phyloP scores from a whole-genome alignment of 2,113 vertebrate species.

The Peromyscus polionotus region DNA sequence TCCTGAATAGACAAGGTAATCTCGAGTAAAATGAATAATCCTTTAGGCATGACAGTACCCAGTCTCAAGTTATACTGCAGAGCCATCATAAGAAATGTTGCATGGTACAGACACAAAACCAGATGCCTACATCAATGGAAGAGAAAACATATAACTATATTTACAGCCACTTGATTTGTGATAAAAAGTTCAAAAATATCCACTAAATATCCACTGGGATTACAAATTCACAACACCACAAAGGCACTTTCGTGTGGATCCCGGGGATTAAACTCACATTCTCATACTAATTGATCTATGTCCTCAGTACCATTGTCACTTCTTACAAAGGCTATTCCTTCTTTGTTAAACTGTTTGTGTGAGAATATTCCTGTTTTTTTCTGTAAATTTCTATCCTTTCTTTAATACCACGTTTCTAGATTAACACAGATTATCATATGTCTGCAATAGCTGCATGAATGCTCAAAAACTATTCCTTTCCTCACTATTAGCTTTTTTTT shows the following conservation, averaged over 20 bases:
- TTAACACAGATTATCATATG: neutral
- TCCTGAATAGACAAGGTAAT: neutral
- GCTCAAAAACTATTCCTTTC: neutral
- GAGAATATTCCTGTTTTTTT: neutral
- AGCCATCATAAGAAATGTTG: no score
- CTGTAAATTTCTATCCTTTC: neutral
- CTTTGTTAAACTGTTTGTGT: neutral
- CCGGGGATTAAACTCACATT: neutral
- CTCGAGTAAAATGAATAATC: neutral
- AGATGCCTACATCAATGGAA: neutral
- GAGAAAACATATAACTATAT: neutral
- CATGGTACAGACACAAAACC: neutral
- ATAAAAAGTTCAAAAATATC: neutral
- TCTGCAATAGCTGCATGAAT: neutral
- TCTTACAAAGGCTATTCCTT: neutral
- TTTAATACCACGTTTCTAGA: neutral
- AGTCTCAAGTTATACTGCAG: neutral
- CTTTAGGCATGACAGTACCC: neutral
- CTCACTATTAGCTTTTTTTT: neutral
- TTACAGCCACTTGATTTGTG: neutral
- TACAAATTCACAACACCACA: neutral
- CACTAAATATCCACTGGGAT: no score
- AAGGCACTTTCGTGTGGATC: neutral
- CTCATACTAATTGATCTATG: neutral
- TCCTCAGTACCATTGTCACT: neutral